Evolutionary conservation across 2,797 vertebrate species (phyloP).

Genomic region (Alca torda): DNA sequence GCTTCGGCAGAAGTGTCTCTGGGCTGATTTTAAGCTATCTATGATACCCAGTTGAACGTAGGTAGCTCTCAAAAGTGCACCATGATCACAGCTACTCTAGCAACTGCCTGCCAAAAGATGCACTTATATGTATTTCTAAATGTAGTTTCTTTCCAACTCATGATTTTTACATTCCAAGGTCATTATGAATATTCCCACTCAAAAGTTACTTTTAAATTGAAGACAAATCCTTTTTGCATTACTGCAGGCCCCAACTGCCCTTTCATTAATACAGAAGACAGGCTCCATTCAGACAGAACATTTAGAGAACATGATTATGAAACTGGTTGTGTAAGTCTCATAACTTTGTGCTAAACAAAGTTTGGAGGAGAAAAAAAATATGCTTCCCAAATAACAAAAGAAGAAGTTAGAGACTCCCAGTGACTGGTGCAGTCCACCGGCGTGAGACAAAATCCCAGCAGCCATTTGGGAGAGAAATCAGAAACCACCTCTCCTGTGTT

Average conservation of each 20-base stretch:
- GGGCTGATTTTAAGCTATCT: background rate
- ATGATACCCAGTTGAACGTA: background rate
- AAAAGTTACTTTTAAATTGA: background rate
- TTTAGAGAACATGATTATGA: background rate
- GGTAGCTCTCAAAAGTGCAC: background rate
- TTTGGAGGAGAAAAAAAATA: background rate
- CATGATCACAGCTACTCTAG: background rate
- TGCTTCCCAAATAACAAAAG: background rate
- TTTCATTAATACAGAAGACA: background rate
- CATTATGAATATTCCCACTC: background rate
- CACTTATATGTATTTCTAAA: background rate
- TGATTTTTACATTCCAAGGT: background rate
- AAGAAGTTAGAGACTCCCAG: background rate
- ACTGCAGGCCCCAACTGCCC: background rate
- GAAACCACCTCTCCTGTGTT: background rate
- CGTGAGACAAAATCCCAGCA: background rate
- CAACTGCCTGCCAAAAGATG: background rate
- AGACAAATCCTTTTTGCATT: background rate
- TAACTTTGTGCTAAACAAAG: background rate
- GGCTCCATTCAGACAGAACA: background rate
- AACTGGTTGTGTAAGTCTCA: background rate
- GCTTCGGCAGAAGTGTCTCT: background rate
- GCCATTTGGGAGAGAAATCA: background rate
- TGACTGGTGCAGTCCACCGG: background rate
- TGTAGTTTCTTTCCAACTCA: background rate